Evolutionary conservation across 35 echinoderm and acorn worm species (phyloP).

Genomic region (Acanthaster planci): DNA sequence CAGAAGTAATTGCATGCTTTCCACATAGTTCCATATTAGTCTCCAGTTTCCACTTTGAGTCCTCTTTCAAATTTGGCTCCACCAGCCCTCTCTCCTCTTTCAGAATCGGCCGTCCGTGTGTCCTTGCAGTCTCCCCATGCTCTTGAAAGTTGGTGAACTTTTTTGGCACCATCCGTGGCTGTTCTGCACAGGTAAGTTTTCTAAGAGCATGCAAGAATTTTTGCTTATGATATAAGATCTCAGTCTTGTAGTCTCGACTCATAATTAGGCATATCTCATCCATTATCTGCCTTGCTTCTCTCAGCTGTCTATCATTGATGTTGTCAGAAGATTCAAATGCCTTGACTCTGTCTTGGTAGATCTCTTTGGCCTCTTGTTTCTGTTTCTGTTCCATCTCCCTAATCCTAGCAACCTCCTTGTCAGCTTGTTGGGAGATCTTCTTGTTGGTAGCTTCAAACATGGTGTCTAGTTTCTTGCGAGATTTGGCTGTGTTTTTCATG

Average conservation of each 20-base stretch:
- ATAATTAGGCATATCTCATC: background rate
- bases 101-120: background rate
- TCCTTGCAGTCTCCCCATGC: background rate
- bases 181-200: background rate
- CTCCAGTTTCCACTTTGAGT: background rate
- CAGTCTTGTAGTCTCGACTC: background rate
- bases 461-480: conserved; percentile 14
- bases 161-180: background rate
- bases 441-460: background rate
- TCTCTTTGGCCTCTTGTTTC: conserved; percentile 1
- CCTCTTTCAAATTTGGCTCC: background rate
- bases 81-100: background rate
- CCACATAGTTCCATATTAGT: background rate
- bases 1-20: background rate
- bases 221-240: background rate
- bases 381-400: background rate
- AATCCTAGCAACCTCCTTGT: conserved; percentile 15
- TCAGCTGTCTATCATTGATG: background rate
- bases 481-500: background rate
- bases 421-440: conserved; percentile 18
- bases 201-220: background rate
- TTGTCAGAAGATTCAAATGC: background rate
- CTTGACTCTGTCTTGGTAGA: background rate
- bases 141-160: background rate
- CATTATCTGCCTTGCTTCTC: background rate